Percentiles rank a stretch among this genome's conserved stretches.
phyloP scores from a whole-genome alignment of 1,140 invertebrate species.

The Drosophila gunungcola region DNA sequence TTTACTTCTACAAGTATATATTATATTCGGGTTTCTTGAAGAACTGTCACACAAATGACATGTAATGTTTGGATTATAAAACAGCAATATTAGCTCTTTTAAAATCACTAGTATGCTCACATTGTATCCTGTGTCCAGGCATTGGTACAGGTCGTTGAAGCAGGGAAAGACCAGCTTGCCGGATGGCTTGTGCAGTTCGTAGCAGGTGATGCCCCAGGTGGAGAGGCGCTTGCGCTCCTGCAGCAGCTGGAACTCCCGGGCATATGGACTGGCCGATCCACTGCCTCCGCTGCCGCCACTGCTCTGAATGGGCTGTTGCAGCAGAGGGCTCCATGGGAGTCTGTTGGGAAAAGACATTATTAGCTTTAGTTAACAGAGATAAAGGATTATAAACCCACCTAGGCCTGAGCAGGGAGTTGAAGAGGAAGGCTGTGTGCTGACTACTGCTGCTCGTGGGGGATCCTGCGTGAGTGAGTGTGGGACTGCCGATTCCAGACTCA shows the following conservation, averaged over 20 bases:
- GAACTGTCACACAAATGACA: no score
- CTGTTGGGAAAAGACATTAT: slow-evolving; percentile 51
- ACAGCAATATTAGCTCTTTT: neutral
- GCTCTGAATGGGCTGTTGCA: slow-evolving; percentile 90
- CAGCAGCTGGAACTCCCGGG: slow-evolving; percentile 94
- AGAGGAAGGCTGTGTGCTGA: slow-evolving; percentile 42
- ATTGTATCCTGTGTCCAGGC: slow-evolving; percentile 89
- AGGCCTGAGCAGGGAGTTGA: slow-evolving; percentile 46
- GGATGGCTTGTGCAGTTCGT: slow-evolving; percentile 92
- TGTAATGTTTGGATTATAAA: no score
- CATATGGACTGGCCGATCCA: slow-evolving; percentile 86
- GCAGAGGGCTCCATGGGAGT: slow-evolving; percentile 89
- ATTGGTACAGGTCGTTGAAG: slow-evolving; percentile 93
- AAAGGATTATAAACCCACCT: slow-evolving; percentile 23
- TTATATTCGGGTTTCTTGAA: no score
- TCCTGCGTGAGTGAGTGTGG: slow-evolving; percentile 20
- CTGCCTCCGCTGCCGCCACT: slow-evolving; percentile 65
- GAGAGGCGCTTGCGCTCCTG: slow-evolving; percentile 95
- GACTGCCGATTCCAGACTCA: slow-evolving; percentile 27
- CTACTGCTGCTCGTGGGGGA: slow-evolving; percentile 51
- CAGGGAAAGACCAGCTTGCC: slow-evolving; percentile 96
- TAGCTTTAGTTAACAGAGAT: neutral
- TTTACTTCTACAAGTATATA: no score
- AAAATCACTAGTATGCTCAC: slow-evolving; percentile 82
- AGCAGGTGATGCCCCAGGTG: slow-evolving; percentile 97